Conservation (phyloP, 2,113 vertebrate species). For the Corvus moneduloides region DNA sequence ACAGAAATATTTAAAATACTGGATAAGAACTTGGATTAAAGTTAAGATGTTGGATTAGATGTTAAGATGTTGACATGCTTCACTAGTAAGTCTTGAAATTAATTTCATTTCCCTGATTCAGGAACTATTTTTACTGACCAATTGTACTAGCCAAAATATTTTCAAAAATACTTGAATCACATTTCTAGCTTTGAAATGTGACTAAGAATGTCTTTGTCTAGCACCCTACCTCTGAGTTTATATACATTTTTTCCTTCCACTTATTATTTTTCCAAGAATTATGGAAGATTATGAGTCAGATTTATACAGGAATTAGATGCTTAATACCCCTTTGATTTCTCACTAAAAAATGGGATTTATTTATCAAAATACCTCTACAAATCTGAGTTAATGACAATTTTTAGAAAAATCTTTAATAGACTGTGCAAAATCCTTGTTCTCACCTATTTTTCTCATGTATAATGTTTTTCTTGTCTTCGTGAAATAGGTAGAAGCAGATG, state of each 20-base stretch:
- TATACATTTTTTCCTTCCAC: background rate
- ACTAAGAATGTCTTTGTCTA: background rate
- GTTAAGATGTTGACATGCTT: background rate
- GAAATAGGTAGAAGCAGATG: constrained; percentile 69
- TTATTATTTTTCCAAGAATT: background rate
- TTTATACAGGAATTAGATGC: background rate
- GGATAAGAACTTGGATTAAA: background rate
- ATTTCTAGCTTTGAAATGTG: background rate
- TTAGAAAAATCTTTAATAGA: background rate
- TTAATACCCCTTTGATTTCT: constrained; percentile 1
- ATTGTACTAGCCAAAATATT: background rate
- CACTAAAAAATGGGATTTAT: background rate
- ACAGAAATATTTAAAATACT: background rate
- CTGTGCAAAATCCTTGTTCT: background rate
- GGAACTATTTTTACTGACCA: background rate
- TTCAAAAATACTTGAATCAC: background rate
- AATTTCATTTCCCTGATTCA: background rate
- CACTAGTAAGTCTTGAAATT: background rate
- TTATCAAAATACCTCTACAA: background rate
- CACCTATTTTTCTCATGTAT: background rate
- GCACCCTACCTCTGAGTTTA: background rate
- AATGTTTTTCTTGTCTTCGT: background rate
- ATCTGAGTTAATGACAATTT: background rate
- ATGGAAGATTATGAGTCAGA: background rate
- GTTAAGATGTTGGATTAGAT: background rate